Evolutionary conservation across 2,797 vertebrate genomes (phyloP).

Genomic region (Alectoris magna): DNA sequence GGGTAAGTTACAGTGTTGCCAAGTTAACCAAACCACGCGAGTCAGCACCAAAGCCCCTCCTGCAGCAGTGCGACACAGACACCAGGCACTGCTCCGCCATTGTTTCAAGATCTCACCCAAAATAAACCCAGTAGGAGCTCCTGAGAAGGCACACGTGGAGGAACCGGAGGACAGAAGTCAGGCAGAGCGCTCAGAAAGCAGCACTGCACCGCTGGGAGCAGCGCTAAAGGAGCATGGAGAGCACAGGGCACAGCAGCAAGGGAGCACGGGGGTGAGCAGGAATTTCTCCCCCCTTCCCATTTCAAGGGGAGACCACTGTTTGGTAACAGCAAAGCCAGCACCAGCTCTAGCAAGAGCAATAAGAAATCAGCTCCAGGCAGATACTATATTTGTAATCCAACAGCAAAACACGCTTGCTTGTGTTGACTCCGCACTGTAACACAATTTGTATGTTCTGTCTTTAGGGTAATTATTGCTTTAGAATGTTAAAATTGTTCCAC

Average conservation of each 20-base stretch:
- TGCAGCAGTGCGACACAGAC: background rate
- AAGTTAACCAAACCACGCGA: constrained; percentile 70
- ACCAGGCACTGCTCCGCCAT: background rate
- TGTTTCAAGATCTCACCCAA: background rate
- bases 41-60: background rate
- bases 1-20: constrained; percentile 72
- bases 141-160: background rate
- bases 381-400: constrained; percentile 68
- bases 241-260: background rate
- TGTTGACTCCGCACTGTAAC: constrained; percentile 69
- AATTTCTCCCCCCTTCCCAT: background rate
- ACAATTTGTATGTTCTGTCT: constrained; percentile 74
- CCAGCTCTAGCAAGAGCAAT: constrained; percentile 20
- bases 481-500: constrained; percentile 71
- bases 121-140: background rate
- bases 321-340: constrained; percentile 20
- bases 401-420: constrained; percentile 70
- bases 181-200: constrained; percentile 3
- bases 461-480: constrained; percentile 75
- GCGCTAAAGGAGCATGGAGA: too few relatives aligned
- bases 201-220: background rate
- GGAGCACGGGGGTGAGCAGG: background rate
- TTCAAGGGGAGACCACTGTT: background rate
- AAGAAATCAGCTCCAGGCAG: constrained; percentile 49
- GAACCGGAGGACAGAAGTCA: constrained; percentile 1